Percentiles rank a stretch among this genome's conserved stretches.
phyloP scores from a whole-genome alignment of 2,797 vertebrate genomes.

The Acanthopagrus latus region DNA sequence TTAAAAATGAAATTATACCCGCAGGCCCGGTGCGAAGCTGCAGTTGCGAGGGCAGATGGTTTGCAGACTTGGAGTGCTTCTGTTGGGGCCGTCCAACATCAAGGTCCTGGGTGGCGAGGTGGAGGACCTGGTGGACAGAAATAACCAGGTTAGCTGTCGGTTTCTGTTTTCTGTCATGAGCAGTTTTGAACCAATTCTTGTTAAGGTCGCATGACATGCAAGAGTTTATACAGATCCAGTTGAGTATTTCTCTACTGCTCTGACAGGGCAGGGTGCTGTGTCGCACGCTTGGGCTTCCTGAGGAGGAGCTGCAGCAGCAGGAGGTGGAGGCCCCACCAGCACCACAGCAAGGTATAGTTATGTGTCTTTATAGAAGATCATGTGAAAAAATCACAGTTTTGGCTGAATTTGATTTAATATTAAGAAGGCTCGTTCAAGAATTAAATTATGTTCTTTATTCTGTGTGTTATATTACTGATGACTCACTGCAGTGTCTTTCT shows the following conservation, averaged over 20 bases:
- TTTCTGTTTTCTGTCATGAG: background rate
- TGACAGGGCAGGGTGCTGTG: slow-evolving; percentile 89
- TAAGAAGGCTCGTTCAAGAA: background rate
- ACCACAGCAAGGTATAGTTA: slow-evolving; percentile 64
- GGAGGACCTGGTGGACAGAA: slow-evolving; percentile 90
- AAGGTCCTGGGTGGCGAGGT: slow-evolving; percentile 94
- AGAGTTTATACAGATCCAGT: background rate
- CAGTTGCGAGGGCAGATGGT: slow-evolving; percentile 89
- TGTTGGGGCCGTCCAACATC: slow-evolving; percentile 92
- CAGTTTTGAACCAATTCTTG: background rate
- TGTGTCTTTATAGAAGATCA: slow-evolving; percentile 1
- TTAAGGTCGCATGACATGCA: background rate
- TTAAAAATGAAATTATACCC: background rate
- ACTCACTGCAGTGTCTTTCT: background rate
- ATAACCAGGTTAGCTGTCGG: slow-evolving; percentile 74
- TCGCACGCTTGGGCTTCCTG: slow-evolving; percentile 89
- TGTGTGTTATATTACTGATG: background rate
- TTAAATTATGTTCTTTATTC: background rate
- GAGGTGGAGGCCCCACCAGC: slow-evolving; percentile 33
- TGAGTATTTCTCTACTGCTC: slow-evolving; percentile 1
- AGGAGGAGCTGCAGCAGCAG: slow-evolving; percentile 72
- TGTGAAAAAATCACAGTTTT: background rate
- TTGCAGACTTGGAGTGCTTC: slow-evolving; percentile 92
- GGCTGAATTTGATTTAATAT: background rate
- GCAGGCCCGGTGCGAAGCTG: slow-evolving; percentile 93